These are phyloP conservation scores for Papilio polyxenes DNA, from an alignment of 1,140 invertebrate genomes.

Conservation along the genomic window DNA sequence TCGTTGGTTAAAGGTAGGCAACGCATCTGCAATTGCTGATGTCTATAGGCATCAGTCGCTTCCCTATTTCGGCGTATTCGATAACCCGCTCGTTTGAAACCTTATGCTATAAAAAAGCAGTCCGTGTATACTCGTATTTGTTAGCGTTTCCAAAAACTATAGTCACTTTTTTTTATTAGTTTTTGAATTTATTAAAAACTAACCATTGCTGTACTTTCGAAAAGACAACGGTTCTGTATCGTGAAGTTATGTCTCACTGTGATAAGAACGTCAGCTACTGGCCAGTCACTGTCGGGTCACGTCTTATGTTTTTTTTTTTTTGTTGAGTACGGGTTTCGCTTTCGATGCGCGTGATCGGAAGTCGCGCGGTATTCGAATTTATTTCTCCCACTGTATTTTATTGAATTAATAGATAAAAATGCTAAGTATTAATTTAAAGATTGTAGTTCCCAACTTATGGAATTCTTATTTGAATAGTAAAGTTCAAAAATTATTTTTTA, in stretches of 20 bases:
- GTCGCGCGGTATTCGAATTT: background rate
- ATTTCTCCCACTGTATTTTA: background rate
- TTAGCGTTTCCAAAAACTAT: too few relatives aligned
- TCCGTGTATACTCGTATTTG: too few relatives aligned
- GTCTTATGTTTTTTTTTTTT: conserved; percentile 42
- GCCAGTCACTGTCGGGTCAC: conserved; percentile 34
- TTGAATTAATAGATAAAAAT: background rate
- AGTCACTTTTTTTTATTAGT: too few relatives aligned
- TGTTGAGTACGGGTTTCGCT: conserved; percentile 45
- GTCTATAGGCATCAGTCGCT: too few relatives aligned
- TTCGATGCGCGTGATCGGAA: conserved; percentile 50
- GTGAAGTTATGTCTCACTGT: conserved; percentile 28
- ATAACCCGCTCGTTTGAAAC: too few relatives aligned
- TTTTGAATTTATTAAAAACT: background rate
- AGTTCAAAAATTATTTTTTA: too few relatives aligned
- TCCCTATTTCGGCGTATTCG: too few relatives aligned
- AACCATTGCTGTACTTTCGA: background rate
- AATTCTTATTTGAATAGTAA: too few relatives aligned
- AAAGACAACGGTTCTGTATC: background rate
- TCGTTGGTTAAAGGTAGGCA: too few relatives aligned
- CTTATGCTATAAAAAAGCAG: too few relatives aligned
- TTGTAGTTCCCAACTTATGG: too few relatives aligned
- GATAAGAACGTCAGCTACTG: conserved; percentile 8
- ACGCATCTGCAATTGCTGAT: too few relatives aligned
- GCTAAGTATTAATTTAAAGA: background rate